These are phyloP conservation scores for Strigops habroptila DNA, from an alignment of 2,113 vertebrate species.

Conservation along the genomic window DNA sequence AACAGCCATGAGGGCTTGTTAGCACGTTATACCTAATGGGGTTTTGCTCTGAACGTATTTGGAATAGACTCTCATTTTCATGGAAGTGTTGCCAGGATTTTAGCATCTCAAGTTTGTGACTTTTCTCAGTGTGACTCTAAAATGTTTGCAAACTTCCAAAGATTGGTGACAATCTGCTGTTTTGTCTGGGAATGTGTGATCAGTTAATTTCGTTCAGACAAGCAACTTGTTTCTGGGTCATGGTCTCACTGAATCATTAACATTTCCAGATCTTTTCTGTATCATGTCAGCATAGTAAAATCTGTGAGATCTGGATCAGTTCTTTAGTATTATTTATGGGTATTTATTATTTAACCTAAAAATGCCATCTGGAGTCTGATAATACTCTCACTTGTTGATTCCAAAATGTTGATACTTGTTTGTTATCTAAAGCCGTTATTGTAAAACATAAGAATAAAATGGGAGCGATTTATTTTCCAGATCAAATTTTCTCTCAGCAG, in stretches of 20 bases:
- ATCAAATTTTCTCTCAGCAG: conserved; percentile 65
- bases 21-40: not conserved
- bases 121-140: not conserved
- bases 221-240: not conserved
- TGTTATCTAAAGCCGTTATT: conserved; percentile 56
- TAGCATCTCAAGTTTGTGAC: not conserved
- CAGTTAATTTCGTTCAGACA: not conserved
- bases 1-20: not conserved
- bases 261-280: not conserved
- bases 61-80: not conserved
- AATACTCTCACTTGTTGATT: conserved; percentile 22
- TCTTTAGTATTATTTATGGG: not conserved
- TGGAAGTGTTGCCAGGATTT: not conserved
- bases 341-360: conserved; percentile 19
- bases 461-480: conserved; percentile 61
- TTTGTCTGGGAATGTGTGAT: not conserved
- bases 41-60: not conserved
- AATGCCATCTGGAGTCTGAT: conserved; percentile 24
- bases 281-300: not conserved
- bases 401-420: conserved; percentile 34
- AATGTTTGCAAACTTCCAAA: not conserved
- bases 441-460: conserved; percentile 65
- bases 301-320: not conserved
- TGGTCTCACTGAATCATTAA: not conserved
- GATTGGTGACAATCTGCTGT: not conserved